These are phyloP conservation scores for Leptopilina drosophilae DNA, from an alignment of 2,888 invertebrate species.

Conservation along the genomic window DNA sequence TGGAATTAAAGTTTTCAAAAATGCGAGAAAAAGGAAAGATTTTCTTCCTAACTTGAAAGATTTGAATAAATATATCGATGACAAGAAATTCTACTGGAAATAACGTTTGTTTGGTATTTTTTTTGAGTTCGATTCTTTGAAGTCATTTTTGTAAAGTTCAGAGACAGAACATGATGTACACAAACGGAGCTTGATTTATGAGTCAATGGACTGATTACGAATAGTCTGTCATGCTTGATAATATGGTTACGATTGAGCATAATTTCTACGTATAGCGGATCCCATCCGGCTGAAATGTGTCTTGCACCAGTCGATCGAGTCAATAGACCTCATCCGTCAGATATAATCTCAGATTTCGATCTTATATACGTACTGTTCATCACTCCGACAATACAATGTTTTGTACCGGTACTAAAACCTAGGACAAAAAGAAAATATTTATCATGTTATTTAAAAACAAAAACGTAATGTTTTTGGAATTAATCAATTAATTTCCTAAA, in stretches of 20 bases:
- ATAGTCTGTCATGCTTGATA: conserved; percentile 16
- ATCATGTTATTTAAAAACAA: no score
- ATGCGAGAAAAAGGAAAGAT: no score
- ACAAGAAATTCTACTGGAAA: no score
- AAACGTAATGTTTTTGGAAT: no score
- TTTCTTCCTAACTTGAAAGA: no score
- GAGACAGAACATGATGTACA: neutral
- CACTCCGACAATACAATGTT: neutral
- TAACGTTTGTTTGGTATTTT: no score
- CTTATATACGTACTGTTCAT: neutral
- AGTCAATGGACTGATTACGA: conserved; percentile 31
- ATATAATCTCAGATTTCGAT: conserved; percentile 29
- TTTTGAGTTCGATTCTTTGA: no score
- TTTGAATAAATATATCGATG: no score
- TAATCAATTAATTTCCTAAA: no score
- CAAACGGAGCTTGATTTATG: conserved; percentile 19
- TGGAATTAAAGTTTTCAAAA: no score
- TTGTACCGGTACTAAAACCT: no score
- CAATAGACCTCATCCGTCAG: conserved; percentile 21
- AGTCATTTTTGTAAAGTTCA: neutral
- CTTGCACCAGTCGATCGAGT: conserved; percentile 18
- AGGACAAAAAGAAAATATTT: no score
- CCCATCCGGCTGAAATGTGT: conserved; percentile 20
- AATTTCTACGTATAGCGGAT: conserved; percentile 26
- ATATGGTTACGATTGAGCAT: conserved; percentile 16